These are phyloP conservation scores for Brenthis daphne DNA, from an alignment of 2,888 invertebrate genomes.

Conservation along the genomic window DNA sequence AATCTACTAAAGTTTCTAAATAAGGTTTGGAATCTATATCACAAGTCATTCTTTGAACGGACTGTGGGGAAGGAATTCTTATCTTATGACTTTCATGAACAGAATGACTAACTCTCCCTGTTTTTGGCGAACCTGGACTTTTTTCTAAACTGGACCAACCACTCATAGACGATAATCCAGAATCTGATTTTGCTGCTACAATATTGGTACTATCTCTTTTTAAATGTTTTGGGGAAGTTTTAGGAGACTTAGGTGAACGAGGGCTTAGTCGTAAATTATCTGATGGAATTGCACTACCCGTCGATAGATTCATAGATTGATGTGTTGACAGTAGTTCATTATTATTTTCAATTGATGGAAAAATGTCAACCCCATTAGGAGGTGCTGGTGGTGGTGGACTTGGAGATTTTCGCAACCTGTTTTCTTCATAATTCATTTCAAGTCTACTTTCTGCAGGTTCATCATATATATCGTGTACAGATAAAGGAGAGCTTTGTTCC, in stretches of 20 bases:
- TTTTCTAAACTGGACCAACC: conserved; percentile 93
- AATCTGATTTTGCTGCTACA: conserved; percentile 91
- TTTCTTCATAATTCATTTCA: conserved; percentile 77
- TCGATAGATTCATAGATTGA: conserved; percentile 59
- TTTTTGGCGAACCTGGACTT: conserved; percentile 91
- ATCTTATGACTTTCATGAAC: conserved; percentile 71
- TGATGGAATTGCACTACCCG: conserved; percentile 55
- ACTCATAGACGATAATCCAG: conserved; percentile 93
- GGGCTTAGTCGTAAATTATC: conserved; percentile 84
- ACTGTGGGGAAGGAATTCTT: conserved; percentile 68
- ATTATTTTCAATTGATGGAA: conserved; percentile 72
- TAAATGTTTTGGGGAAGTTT: conserved; percentile 86
- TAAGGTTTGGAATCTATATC: conserved; percentile 74
- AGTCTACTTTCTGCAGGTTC: conserved; percentile 71
- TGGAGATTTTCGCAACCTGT: conserved; percentile 79
- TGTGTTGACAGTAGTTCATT: conserved; percentile 54
- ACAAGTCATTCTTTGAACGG: conserved; percentile 65
- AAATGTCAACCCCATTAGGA: conserved; percentile 82
- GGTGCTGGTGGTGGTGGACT: conserved; percentile 93
- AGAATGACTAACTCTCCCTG: conserved; percentile 65
- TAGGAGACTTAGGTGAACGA: conserved; percentile 87
- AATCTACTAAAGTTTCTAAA: conserved; percentile 82
- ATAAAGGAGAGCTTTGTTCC: conserved; percentile 84
- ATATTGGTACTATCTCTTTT: conserved; percentile 84
- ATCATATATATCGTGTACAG: conserved; percentile 85